These are phyloP conservation scores for Dryobates pubescens DNA, from an alignment of 2,797 vertebrate species.

Conservation along the genomic window DNA sequence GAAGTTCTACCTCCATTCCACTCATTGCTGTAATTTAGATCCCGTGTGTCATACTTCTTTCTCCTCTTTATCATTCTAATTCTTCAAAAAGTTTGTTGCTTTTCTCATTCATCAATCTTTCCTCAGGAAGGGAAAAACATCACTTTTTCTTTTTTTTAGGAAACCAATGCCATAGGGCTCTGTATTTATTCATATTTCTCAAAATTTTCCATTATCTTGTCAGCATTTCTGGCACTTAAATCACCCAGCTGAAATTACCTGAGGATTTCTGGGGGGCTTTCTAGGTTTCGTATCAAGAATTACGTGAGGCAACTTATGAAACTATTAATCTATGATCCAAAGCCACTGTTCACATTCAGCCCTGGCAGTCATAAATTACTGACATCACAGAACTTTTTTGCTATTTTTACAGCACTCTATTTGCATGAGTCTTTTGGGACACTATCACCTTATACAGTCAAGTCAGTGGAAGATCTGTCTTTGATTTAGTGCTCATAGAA, in stretches of 20 bases:
- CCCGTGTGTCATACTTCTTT: neutral
- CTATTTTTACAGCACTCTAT: neutral
- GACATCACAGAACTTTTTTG: neutral
- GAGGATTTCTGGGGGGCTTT: neutral
- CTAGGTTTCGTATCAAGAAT: neutral
- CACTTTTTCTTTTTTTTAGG: neutral
- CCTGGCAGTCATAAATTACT: neutral
- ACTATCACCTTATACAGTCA: neutral
- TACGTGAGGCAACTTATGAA: neutral
- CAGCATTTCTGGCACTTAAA: neutral
- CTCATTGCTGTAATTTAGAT: neutral
- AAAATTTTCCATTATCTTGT: neutral
- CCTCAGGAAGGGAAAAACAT: neutral
- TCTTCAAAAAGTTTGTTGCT: neutral
- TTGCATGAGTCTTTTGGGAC: neutral
- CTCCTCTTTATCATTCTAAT: neutral
- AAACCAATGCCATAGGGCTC: neutral
- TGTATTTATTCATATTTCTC: neutral
- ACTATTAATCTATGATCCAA: neutral
- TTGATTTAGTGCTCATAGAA: neutral
- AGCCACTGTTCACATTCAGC: neutral
- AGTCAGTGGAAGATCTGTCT: neutral
- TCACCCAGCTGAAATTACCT: neutral
- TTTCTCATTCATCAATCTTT: neutral
- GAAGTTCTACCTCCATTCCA: neutral